These are phyloP conservation scores for Heterochromis multidens DNA, from an alignment of 2,113 vertebrate species.

Conservation along the genomic window DNA sequence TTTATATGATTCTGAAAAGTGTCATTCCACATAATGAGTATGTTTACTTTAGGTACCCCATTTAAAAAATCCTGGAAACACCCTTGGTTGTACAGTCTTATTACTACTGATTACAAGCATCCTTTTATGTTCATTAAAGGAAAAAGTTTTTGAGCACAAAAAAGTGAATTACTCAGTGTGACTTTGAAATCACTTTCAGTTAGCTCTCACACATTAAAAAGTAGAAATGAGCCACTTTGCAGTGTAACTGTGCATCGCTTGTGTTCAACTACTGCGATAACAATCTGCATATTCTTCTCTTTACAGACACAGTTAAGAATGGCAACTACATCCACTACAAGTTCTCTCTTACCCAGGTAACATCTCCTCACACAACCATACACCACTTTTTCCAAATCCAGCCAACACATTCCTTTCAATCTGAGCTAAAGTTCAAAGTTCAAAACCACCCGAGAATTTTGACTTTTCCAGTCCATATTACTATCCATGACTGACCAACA, in stretches of 20 bases:
- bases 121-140: neutral
- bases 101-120: neutral
- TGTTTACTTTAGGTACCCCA: no score
- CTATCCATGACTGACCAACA: constrained; percentile 20
- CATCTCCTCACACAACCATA: constrained; percentile 24
- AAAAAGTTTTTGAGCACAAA: neutral
- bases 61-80: no score
- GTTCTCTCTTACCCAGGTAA: constrained; percentile 78
- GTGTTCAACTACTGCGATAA: neutral
- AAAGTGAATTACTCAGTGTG: neutral
- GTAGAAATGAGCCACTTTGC: neutral
- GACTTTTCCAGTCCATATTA: constrained; percentile 1
- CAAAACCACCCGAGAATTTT: neutral
- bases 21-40: no score
- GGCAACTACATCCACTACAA: constrained; percentile 75
- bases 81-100: neutral
- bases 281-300: neutral
- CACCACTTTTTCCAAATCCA: neutral
- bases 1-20: no score
- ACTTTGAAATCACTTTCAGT: constrained; percentile 3
- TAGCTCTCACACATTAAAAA: neutral
- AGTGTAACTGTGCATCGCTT: neutral
- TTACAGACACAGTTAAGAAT: constrained; percentile 76
- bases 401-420: neutral
- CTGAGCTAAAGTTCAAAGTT: constrained; percentile 12